Conservation (phyloP, 1,140 invertebrate species). For the Drosophila santomea region DNA sequence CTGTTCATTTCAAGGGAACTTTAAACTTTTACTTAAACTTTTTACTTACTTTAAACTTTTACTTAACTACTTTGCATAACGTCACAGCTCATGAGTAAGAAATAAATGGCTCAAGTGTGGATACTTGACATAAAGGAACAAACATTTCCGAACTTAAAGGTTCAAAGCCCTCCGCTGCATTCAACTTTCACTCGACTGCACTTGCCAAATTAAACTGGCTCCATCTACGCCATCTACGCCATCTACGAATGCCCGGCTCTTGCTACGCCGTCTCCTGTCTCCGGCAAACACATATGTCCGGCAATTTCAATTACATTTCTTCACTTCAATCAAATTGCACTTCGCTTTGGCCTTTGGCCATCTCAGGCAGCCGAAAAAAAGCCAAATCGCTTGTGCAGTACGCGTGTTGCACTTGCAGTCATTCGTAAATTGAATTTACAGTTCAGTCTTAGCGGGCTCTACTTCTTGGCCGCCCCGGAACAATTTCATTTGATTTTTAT, state of each 20-base stretch:
- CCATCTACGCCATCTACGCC: not conserved
- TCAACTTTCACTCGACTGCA: slow-evolving; percentile 43
- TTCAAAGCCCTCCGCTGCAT: not conserved
- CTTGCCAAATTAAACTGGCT: slow-evolving; percentile 45
- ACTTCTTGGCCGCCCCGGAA: not conserved
- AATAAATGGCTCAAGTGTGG: not conserved
- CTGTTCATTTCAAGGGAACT: too few relatives aligned
- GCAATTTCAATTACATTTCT: slow-evolving; percentile 77
- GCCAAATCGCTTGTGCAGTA: slow-evolving; percentile 51
- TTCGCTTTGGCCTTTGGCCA: slow-evolving; percentile 31
- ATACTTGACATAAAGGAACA: not conserved
- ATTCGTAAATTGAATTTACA: slow-evolving; percentile 78
- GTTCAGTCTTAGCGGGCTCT: slow-evolving; percentile 34
- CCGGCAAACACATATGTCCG: slow-evolving; percentile 52
- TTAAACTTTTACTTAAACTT: too few relatives aligned
- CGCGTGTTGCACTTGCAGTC: slow-evolving; percentile 73
- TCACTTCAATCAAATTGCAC: slow-evolving; percentile 74
- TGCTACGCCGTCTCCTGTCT: not conserved
- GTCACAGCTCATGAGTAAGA: too few relatives aligned
- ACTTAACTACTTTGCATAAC: too few relatives aligned
- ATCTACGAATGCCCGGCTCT: not conserved
- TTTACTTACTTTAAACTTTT: too few relatives aligned
- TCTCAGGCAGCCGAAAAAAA: slow-evolving; percentile 4
- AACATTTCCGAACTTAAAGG: not conserved
- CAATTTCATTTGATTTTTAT: slow-evolving; percentile 45